Percentiles rank a stretch among this genome's conserved stretches.
Conservation (phyloP, 2,888 invertebrate genomes). For the Crossocerus cetratus region DNA sequence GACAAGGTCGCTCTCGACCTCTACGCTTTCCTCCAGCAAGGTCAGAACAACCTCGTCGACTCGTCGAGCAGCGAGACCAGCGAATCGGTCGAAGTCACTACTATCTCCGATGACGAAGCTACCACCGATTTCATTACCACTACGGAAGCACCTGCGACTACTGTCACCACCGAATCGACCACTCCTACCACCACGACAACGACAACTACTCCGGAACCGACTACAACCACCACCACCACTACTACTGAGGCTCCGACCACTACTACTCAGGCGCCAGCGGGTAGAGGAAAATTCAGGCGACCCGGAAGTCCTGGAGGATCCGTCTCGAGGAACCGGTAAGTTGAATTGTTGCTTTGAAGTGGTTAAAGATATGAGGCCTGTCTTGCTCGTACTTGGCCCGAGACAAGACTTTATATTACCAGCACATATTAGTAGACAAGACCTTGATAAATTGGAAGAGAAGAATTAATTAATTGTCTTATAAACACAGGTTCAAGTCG, state of each 20-base stretch:
- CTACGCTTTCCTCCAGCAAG: constrained; percentile 86
- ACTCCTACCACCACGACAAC: constrained; percentile 78
- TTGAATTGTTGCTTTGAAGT: not conserved
- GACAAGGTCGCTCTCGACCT: constrained; percentile 90
- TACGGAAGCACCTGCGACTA: constrained; percentile 71
- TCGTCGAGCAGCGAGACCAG: constrained; percentile 77
- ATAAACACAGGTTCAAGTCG: constrained; percentile 65
- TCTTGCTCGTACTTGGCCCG: no score
- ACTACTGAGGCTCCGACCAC: constrained; percentile 80
- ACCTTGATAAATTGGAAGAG: no score
- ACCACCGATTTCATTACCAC: constrained; percentile 74
- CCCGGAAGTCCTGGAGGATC: constrained; percentile 55
- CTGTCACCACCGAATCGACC: constrained; percentile 77
- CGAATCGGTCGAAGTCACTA: constrained; percentile 79
- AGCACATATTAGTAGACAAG: no score
- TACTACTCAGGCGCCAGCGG: constrained; percentile 72
- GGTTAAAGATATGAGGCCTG: no score
- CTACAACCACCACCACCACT: constrained; percentile 75
- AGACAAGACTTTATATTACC: no score
- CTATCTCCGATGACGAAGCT: constrained; percentile 73
- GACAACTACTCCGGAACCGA: constrained; percentile 75
- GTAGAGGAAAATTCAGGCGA: constrained; percentile 67
- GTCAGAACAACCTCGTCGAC: constrained; percentile 78
- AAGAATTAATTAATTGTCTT: not conserved
- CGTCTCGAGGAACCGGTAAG: constrained; percentile 61